A percentile compares a stretch with the other conserved stretches of the same genome.
phyloP scores from a whole-genome alignment of 2,797 vertebrate genomes.

The Oreonectes daqikongensis region DNA sequence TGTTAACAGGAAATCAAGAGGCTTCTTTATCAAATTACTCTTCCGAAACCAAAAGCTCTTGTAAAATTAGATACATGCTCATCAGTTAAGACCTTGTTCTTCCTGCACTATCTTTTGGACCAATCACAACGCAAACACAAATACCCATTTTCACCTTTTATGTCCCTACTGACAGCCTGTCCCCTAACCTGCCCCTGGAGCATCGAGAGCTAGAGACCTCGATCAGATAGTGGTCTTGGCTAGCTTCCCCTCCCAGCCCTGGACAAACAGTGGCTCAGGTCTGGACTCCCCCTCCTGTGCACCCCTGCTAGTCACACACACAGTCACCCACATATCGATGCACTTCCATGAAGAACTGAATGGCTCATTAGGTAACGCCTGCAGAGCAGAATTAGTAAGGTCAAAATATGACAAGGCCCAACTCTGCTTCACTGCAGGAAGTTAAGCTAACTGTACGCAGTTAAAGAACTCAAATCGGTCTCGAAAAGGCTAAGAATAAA shows the following conservation, averaged over 20 bases:
- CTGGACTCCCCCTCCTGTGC: constrained; percentile 24
- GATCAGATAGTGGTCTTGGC: constrained; percentile 63
- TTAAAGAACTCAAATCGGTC: background rate
- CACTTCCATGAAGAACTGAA: constrained; percentile 61
- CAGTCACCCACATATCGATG: constrained; percentile 60
- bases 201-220: constrained; percentile 49
- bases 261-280: constrained; percentile 58
- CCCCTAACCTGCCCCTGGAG: constrained; percentile 45
- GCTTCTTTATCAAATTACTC: constrained; percentile 65
- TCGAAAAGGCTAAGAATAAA: background rate
- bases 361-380: constrained; percentile 61
- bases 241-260: constrained; percentile 55
- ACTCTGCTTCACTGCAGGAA: background rate
- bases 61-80: constrained; percentile 65
- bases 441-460: background rate
- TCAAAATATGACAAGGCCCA: constrained; percentile 12
- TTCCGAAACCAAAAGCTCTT: constrained; percentile 62
- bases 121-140: constrained; percentile 70
- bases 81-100: constrained; percentile 69
- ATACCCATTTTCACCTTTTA: constrained; percentile 77
- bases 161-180: constrained; percentile 66
- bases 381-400: constrained; percentile 37
- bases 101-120: constrained; percentile 66
- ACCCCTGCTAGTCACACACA: constrained; percentile 54
- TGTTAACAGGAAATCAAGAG: constrained; percentile 68